phyloP scores from a whole-genome alignment of 2,888 invertebrate genomes.

The Epinotia brunnichana region DNA sequence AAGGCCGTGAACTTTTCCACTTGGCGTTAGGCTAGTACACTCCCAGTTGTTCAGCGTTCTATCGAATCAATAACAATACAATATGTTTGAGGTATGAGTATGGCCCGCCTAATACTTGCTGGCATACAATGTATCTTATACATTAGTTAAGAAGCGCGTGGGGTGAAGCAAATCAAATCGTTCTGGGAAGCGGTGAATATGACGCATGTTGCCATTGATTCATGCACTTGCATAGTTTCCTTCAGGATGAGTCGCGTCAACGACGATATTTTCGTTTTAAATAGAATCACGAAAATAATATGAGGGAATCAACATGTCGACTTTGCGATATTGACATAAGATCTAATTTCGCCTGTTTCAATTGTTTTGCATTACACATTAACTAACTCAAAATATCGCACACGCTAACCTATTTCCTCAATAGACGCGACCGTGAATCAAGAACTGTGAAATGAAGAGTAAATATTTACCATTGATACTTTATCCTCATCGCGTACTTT shows the following conservation, averaged over 20 bases:
- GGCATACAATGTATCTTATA: neutral
- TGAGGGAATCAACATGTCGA: neutral
- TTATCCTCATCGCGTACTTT: constrained; percentile 31
- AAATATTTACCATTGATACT: constrained; percentile 40
- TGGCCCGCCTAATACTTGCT: neutral
- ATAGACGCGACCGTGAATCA: constrained; percentile 20
- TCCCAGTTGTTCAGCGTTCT: neutral
- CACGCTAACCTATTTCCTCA: constrained; percentile 12
- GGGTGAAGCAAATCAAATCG: constrained; percentile 25
- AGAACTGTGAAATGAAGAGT: constrained; percentile 12
- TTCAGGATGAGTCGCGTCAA: constrained; percentile 19
- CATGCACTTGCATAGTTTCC: constrained; percentile 34
- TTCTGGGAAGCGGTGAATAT: constrained; percentile 22
- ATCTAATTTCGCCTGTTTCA: neutral
- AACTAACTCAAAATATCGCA: neutral
- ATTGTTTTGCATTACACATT: neutral
- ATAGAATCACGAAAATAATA: neutral
- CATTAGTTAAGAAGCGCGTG: constrained; percentile 1
- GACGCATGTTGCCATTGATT: constrained; percentile 35
- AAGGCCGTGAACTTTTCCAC: neutral
- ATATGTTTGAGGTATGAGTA: neutral
- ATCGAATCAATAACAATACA: neutral
- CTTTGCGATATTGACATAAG: neutral
- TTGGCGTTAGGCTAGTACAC: neutral
- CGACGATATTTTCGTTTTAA: neutral